Evolutionary conservation across 2,797 vertebrate genomes (phyloP).

Genomic region (Macropodus opercularis): DNA sequence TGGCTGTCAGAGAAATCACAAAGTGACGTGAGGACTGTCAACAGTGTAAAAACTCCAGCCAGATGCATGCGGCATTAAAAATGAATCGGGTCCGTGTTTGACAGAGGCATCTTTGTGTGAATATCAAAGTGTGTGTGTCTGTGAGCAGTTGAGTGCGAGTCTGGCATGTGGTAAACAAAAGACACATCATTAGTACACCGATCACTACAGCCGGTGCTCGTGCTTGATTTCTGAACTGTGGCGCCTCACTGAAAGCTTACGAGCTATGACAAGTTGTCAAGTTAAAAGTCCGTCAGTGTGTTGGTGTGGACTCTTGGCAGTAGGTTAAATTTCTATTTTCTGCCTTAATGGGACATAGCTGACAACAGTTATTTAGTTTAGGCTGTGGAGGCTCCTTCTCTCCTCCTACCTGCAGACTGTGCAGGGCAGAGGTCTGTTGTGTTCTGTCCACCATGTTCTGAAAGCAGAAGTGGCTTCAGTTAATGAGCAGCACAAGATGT

Average conservation of each 20-base stretch:
- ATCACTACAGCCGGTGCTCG: conserved; percentile 12
- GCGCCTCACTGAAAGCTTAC: conserved; percentile 14
- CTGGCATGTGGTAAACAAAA: conserved; percentile 44
- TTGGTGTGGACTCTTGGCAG: neutral
- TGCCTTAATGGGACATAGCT: conserved; percentile 8
- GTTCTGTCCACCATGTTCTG: conserved; percentile 1
- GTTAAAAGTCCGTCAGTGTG: conserved; percentile 14
- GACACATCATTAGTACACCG: conserved; percentile 47
- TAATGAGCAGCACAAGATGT: neutral
- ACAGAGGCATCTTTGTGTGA: conserved; percentile 11
- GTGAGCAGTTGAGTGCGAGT: neutral
- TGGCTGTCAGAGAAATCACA: conserved; percentile 5
- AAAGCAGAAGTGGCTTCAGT: conserved; percentile 1
- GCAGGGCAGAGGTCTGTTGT: neutral
- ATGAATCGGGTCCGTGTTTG: conserved; percentile 23
- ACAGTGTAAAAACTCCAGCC: conserved; percentile 27
- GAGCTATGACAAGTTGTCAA: conserved; percentile 33
- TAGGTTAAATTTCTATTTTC: conserved; percentile 21
- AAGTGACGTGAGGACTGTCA: conserved; percentile 14
- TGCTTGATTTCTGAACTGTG: conserved; percentile 19
- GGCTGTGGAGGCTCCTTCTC: conserved; percentile 1
- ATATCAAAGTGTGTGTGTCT: conserved; percentile 23
- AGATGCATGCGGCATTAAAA: conserved; percentile 29
- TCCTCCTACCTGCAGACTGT: conserved; percentile 1
- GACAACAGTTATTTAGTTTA: conserved; percentile 20